Base-by-base conservation (phyloP, 1,140 invertebrate species). In the Epicauta chinensis region DNA sequence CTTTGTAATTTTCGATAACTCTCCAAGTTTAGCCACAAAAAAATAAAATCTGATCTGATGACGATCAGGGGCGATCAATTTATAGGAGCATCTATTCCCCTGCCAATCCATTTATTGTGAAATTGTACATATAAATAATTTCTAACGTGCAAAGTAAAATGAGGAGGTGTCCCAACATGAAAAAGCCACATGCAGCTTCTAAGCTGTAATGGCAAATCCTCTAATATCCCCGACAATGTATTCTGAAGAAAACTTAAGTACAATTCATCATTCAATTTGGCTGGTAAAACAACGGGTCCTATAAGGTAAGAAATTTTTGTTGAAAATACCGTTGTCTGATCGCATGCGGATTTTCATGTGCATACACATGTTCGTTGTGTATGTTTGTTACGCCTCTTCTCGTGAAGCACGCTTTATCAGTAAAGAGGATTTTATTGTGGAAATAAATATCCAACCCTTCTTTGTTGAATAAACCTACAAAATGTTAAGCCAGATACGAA, bases 41-140 rank as follows among this genome's bases (percentile, higher is more conserved):
- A n/a, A n/a, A n/a, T n/a, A n/a, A n/a, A n/a, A n/a, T n/a, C n/a
- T n/a, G n/a, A n/a, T n/a, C n/a, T n/a, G n/a, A n/a, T n/a, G n/a
- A n/a, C n/a, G n/a, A n/a, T n/a, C n/a, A n/a, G 23, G 16, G 60
- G 49, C 4, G 59, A 61, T 59, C 57, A 63, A 13, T 12, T 9
- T 43, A 58, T 31, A 45, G 56, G 53, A 16, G 53, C 36, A 6
- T n/a, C n/a, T n/a, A n/a, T n/a, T n/a, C 56, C 53, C 37, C 51
- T 51, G 51, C 58, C 56, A 52, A 57, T 44, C 51, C 61, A 56
- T 34, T 54, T 50, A 50, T 39, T 32, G 11, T 42, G 11, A 35
- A 54, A 53, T n/a, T n/a, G 11, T 5, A 12, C 12, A 17, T 46
- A 15, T 34, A 46, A 46, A 35, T 12, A 37, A 35, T 46, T 3